A percentile compares a stretch with the other conserved stretches of the same genome.
phyloP scores from a whole-genome alignment of 2,888 invertebrate genomes.

The Holacanthella duospinosa region DNA sequence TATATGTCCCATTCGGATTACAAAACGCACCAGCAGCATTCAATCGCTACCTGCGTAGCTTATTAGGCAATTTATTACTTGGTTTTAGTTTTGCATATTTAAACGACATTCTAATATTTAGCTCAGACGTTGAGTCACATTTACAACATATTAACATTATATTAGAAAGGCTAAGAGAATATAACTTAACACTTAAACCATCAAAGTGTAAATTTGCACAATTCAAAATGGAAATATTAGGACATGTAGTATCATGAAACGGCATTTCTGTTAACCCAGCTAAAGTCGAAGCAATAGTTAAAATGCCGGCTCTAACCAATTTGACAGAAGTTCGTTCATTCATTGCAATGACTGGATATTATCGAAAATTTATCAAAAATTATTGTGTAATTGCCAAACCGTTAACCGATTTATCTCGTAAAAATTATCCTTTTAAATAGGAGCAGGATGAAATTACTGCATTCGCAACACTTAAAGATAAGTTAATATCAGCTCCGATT shows the following conservation, averaged over 20 bases:
- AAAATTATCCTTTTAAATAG: neutral
- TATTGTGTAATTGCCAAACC: neutral
- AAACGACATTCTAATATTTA: conserved; percentile 38
- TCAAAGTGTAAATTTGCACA: conserved; percentile 37
- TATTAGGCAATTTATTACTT: conserved; percentile 33
- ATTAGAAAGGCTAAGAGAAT: conserved; percentile 19
- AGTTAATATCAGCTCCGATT: neutral
- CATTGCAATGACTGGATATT: neutral
- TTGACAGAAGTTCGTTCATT: conserved; percentile 20
- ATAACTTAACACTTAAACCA: conserved; percentile 35
- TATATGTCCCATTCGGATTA: conserved; percentile 41
- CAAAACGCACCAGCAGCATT: conserved; percentile 41
- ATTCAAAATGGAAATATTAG: conserved; percentile 37
- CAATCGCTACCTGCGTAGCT: conserved; percentile 39
- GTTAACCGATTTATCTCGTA: neutral
- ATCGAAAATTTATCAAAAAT: neutral
- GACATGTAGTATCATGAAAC: conserved; percentile 38
- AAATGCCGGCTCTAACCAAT: conserved; percentile 29
- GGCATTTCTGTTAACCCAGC: conserved; percentile 34
- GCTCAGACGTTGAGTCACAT: conserved; percentile 27
- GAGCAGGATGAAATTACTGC: neutral
- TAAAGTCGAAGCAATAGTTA: conserved; percentile 30
- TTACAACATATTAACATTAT: conserved; percentile 24
- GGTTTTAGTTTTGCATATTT: conserved; percentile 29
- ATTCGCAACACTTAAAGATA: neutral